These are phyloP conservation scores for Drosophila sproati DNA, from an alignment of 1,140 invertebrate genomes.

Conservation along the genomic window DNA sequence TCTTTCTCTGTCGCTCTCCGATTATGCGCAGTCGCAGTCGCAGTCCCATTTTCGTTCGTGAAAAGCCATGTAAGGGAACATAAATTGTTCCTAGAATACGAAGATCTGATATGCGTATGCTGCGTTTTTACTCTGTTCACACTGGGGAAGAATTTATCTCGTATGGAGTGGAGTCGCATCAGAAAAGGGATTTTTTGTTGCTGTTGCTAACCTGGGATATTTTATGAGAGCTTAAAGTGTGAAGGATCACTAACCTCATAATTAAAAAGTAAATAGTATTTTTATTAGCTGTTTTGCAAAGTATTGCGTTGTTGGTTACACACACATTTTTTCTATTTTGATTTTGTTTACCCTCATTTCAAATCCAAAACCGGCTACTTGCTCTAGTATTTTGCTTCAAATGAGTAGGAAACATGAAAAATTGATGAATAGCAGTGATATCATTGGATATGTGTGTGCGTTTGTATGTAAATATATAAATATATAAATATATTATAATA, in stretches of 20 bases:
- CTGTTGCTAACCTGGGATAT: too few species aligned
- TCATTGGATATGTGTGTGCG: too few species aligned
- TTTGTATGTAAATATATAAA: too few species aligned
- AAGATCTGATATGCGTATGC: background rate
- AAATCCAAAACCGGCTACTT: background rate
- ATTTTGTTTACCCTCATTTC: background rate
- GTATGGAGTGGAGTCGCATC: too few species aligned
- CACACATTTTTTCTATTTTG: background rate
- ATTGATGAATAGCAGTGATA: too few species aligned
- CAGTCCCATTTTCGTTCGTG: slow-evolving; percentile 1
- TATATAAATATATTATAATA: background rate
- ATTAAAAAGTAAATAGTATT: background rate
- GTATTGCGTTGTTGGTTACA: background rate
- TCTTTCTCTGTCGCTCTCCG: slow-evolving; percentile 1
- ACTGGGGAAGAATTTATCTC: too few species aligned
- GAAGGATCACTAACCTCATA: background rate
- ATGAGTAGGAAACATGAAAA: background rate
- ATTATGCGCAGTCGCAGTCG: slow-evolving; percentile 25
- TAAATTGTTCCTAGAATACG: background rate
- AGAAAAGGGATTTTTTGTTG: too few species aligned
- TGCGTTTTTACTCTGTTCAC: background rate
- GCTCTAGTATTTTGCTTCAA: background rate
- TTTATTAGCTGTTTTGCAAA: background rate
- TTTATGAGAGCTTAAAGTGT: background rate
- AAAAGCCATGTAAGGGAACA: background rate